phyloP scores from a whole-genome alignment of 2,113 vertebrate species.

The Colinus virginianus region DNA sequence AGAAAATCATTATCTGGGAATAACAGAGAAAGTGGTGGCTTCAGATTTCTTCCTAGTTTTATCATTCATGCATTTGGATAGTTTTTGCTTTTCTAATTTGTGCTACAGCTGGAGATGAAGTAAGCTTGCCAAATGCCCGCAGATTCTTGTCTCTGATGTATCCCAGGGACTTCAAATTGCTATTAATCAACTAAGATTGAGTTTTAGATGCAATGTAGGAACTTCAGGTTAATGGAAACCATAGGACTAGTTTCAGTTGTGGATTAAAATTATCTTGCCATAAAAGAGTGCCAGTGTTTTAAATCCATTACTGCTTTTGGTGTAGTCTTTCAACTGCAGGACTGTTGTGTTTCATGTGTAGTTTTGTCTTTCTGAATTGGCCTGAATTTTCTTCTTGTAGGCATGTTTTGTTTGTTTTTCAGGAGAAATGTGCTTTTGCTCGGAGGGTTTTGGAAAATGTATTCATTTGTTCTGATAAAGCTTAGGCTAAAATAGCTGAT shows the following conservation, averaged over 20 bases:
- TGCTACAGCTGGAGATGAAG: background rate
- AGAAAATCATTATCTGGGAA: background rate
- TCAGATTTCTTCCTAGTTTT: background rate
- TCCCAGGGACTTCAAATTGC: background rate
- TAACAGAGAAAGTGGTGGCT: background rate
- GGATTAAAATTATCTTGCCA: background rate
- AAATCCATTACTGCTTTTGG: background rate
- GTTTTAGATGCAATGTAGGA: background rate
- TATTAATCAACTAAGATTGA: background rate
- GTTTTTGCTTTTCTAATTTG: background rate
- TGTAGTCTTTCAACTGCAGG: too few species aligned
- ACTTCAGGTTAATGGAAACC: background rate
- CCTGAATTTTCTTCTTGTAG: background rate
- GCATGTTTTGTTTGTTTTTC: background rate
- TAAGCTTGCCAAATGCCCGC: background rate
- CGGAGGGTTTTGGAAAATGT: background rate
- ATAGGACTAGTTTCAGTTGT: rapidly evolving
- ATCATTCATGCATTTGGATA: background rate
- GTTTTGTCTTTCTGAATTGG: background rate
- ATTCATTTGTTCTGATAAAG: background rate
- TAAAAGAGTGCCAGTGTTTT: background rate
- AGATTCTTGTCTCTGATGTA: background rate
- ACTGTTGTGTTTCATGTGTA: background rate
- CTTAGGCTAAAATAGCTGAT: background rate
- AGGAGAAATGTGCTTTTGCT: background rate